Base-by-base conservation (phyloP, 2,797 vertebrate species). In the Sciurus carolinensis region DNA sequence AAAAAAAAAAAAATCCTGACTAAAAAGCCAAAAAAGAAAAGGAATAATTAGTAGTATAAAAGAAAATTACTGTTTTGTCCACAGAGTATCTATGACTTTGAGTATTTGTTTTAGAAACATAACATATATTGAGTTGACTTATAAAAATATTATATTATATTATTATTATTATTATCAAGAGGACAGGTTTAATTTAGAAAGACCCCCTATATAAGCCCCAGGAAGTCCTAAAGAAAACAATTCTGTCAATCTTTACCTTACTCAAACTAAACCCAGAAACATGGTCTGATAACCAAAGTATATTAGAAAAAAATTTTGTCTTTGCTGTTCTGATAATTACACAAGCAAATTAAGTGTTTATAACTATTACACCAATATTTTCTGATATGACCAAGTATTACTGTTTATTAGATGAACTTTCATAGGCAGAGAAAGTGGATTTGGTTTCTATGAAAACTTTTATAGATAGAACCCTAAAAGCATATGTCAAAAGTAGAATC, bases 211-310 rank as follows among this genome's bases (percentile, higher is more conserved):
- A 18, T 7, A 66, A 81, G 39, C 7, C 7, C 62, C 20, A 72
- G 81, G 12, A 44, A 26, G 22, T 3, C 8, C 12, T 62, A 52
- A 47, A 57, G 26, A 80, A 93, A 83, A 54, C 22, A 84, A 42
- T 20, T 47, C 22, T 12, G 36, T 94, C 89, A 80, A 11, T 89
- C 5, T 79, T 80, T 84, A 30, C 3, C 3, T 6, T 28, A 69
- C 39, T 94, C 7, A 91, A 62, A 4, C 5, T 80, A 91, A 88
- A n/a, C 11, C 7, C 15, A 91, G 36, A 93, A 95, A 88, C 71
- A 4, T 20, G 13, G 13, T 44, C 44, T 83, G 10, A 86, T n/a
- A 57, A 36, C 33, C 52, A 91, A 97, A 88, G 69, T 47, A 69
- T 54, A 39, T 64, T 71, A 42, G 0, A 10, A 24, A 80, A 62